Evolutionary conservation across 2,113 vertebrate species (phyloP), one percentile per base, ranked within the genome.

Genomic region (Eudyptes chrysolophus): DNA sequence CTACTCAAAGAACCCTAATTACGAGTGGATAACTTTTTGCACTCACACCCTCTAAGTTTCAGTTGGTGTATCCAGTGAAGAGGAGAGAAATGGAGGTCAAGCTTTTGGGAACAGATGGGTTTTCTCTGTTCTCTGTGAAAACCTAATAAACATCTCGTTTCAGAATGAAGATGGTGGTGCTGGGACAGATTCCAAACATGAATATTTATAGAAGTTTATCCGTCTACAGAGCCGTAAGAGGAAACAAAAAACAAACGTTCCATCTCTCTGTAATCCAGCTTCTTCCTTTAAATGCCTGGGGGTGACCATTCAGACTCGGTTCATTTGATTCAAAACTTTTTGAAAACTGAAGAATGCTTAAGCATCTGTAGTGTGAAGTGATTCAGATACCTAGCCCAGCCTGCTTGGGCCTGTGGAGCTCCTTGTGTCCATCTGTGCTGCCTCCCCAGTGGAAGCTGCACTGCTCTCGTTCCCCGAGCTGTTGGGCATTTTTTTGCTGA

Each of bases 131-230:
- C 32, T 87, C 62, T 74, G 32, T 95, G 57, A 49, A 84, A 85
- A 91, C 44, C 87, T 92, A 92, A 90, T 61, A 80, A 93, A 85
- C 34, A 25, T 96, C 84, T 94, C 70, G 52, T 98, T 98, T 95
- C 97, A 98, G 98, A 90, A 93, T 96, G 52, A 97, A 97, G 87
- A 94, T 98, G 80, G 34, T 95, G 60, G 65, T 94, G 76, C 87
- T 98, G 94, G 98, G 98, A 48, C 98, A 98, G 89, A 97, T 98
- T 94, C 97, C 97, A 62, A 95, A 98, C 86, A 98, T 79, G 90
- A 98, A 98, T 95, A 98, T 98, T 92, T 98, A 98, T 29, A 98
- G 97, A 91, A 97, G 91, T 90, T 52, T 97, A 86, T 83, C 46
- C 29, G 20, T 97, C 79, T 98, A 96, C 75, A 81, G n/a, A 84